Conservation (phyloP, 2,888 invertebrate species). For the Scaptodrosophila latifasciaeformis region DNA sequence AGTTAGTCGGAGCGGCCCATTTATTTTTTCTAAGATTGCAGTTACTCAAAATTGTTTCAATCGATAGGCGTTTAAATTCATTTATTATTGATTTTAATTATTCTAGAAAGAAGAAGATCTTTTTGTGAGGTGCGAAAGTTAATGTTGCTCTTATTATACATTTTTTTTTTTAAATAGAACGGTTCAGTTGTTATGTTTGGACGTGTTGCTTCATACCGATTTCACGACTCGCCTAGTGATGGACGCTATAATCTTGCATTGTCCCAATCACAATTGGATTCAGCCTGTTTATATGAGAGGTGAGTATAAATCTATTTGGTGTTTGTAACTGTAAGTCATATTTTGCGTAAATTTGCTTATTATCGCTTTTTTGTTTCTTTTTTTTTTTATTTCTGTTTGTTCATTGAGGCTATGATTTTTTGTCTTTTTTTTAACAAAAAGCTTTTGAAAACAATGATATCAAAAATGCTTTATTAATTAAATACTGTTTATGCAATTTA, state of each 20-base stretch:
- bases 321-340: neutral
- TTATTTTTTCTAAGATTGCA: conserved; percentile 32
- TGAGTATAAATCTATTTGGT: conserved; percentile 72
- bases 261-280: conserved; percentile 84
- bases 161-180: conserved; percentile 77
- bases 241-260: conserved; percentile 85
- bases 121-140: too few relatives aligned
- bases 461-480: too few relatives aligned
- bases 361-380: conserved; percentile 18
- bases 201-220: conserved; percentile 89
- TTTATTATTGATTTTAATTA: conserved; percentile 14
- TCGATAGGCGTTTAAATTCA: conserved; percentile 4
- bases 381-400: conserved; percentile 39
- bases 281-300: conserved; percentile 89
- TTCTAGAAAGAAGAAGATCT: too few relatives aligned
- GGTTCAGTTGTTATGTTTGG: conserved; percentile 91
- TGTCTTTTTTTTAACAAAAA: too few relatives aligned
- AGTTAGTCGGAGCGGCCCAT: conserved; percentile 21
- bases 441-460: too few relatives aligned
- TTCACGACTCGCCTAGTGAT: conserved; percentile 88
- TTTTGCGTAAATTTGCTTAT: neutral
- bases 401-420: conserved; percentile 52
- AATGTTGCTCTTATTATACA: too few relatives aligned
- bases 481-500: too few relatives aligned
- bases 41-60: conserved; percentile 54